A percentile compares a stretch with the other conserved stretches of the same genome.
phyloP scores from a whole-genome alignment of 2,888 invertebrate species.

The Oscheius myriophilus region DNA sequence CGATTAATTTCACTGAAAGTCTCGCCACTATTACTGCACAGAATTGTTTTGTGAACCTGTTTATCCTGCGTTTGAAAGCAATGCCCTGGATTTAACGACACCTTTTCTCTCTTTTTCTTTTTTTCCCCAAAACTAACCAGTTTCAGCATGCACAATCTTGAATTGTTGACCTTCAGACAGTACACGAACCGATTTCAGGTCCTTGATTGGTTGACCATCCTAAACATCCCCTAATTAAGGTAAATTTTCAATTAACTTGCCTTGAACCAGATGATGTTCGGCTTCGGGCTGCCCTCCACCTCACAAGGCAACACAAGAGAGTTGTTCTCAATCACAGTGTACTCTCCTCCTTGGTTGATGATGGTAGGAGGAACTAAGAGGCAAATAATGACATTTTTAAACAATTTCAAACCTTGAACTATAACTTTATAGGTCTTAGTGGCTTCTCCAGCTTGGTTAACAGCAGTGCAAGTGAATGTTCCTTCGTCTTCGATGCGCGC shows the following conservation, averaged over 20 bases:
- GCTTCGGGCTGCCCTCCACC: slow-evolving; percentile 73
- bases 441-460: slow-evolving; percentile 75
- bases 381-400: neutral
- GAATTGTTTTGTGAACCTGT: too few relatives aligned
- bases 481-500: slow-evolving; percentile 77
- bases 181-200: slow-evolving; percentile 54
- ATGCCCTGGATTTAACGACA: too few relatives aligned
- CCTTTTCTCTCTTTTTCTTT: too few relatives aligned
- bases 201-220: slow-evolving; percentile 49
- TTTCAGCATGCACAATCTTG: slow-evolving; percentile 61
- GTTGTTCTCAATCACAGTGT: slow-evolving; percentile 71
- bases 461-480: slow-evolving; percentile 76
- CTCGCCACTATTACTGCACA: too few relatives aligned
- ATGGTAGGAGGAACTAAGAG: slow-evolving; percentile 72
- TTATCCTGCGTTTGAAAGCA: too few relatives aligned
- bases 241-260: slow-evolving; percentile 27
- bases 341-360: slow-evolving; percentile 65
- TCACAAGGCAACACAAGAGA: slow-evolving; percentile 73
- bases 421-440: slow-evolving; percentile 55
- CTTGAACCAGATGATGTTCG: slow-evolving; percentile 73
- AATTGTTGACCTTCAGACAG: slow-evolving; percentile 66
- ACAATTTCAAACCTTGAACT: slow-evolving; percentile 72
- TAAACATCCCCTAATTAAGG: slow-evolving; percentile 12
- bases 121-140: too few relatives aligned
- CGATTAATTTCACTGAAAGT: too few relatives aligned